Evolutionary conservation across 2,797 vertebrate species (phyloP).

Genomic region (Rachycentron canadum): DNA sequence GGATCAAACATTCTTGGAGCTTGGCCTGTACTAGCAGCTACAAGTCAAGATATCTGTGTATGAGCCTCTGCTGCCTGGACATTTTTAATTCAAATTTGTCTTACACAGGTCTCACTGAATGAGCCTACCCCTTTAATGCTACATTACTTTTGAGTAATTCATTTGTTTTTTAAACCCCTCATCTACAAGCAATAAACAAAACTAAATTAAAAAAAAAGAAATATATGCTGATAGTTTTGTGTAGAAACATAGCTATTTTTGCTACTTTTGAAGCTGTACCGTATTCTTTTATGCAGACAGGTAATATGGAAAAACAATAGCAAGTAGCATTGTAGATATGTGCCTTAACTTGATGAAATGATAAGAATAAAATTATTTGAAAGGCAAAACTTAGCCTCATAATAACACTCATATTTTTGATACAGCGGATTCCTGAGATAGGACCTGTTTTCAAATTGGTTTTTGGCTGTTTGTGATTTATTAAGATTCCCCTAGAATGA

Average conservation of each 20-base stretch:
- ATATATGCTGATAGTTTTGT: constrained; percentile 9
- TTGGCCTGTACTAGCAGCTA: no score
- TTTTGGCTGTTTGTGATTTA: constrained; percentile 35
- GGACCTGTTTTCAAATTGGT: constrained; percentile 28
- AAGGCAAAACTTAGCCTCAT: constrained; percentile 22
- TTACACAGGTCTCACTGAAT: neutral
- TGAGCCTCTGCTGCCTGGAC: neutral
- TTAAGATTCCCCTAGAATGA: constrained; percentile 24
- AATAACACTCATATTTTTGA: constrained; percentile 33
- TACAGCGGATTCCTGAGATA: constrained; percentile 70
- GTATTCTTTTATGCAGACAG: constrained; percentile 45
- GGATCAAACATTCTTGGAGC: no score
- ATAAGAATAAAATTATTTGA: constrained; percentile 19
- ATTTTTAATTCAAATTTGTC: neutral
- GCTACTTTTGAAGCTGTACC: constrained; percentile 39
- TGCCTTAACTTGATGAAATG: constrained; percentile 19
- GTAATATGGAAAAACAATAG: constrained; percentile 13
- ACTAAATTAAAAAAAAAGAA: no score
- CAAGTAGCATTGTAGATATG: constrained; percentile 24
- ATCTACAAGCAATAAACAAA: neutral
- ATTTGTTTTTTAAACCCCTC: neutral
- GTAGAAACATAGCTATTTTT: constrained; percentile 37
- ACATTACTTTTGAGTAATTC: neutral
- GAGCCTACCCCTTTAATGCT: constrained; percentile 4
- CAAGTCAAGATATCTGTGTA: neutral